Base-by-base conservation (phyloP, 2,113 vertebrate genomes). In the Actenoides lindsayi region DNA sequence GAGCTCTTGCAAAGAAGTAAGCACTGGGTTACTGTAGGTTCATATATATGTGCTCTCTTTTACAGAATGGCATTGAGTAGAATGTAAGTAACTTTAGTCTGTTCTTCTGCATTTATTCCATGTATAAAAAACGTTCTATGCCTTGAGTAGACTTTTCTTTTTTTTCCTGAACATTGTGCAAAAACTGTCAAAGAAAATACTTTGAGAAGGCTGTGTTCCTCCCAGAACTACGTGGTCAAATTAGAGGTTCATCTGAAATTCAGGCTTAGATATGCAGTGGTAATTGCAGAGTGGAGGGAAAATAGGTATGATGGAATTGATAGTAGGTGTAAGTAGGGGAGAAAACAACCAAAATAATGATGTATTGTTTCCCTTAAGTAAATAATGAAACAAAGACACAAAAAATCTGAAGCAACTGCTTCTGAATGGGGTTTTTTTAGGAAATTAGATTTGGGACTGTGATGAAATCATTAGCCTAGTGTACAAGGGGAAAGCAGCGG, bases 1-100 rank as follows among this genome's bases (percentile, higher is more conserved):
- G 97, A 98, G 97, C 99, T 25, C 99, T 99, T 64, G 99, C 99
- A 95, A 99, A 99, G 98, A 99, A 99, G 99, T 99, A 99, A 98
- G 99, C 69, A 33, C 21, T 77, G n/a, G 37, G 37, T 84, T 95
- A 19, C 59, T 71, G 13, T 92, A n/a, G 20, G 10, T 86, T 56
- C 27, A 7, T 53, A 60, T 4, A 13, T 28, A 15, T 57, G 21
- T 42, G 10, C 11, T 94, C 6, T 54, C 31, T 88, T 76, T 64
- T 35, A 76, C 35, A 6, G 13, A 69, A 73, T 39, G 25, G 21
- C 33, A 44, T 4, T 80, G 20, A 62, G 54, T 73, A 54, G 76
- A 65, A 64, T 60, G 25, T 68, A 20, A 84, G 44, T 53, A 24
- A 23, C 12, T 78, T 90, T 37, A 37, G 28, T 83, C 46, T 54